Evolutionary conservation across 2,888 invertebrate genomes (phyloP), one percentile per base, ranked within the genome.

Genomic region (Oscheius myriophilus): DNA sequence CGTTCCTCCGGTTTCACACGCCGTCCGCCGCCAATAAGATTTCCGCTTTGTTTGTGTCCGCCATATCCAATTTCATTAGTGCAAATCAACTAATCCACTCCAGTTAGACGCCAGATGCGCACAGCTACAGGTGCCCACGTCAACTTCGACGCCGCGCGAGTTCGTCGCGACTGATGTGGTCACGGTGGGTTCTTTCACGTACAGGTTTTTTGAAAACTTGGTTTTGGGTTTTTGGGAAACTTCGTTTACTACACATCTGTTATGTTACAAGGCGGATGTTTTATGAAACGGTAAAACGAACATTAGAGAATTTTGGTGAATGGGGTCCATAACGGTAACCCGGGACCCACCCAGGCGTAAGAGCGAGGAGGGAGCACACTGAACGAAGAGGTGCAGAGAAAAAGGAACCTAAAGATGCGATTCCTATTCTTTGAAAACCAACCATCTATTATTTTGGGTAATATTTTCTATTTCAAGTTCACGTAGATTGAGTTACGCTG

Each of bases 71-170:
- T 61, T 61, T 61, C 61, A 61, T 61, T 61, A 58, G 58, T 58
- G 42, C 58, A 45, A 61, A 61, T 46, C 61, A 61, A 18, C 61
- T 61, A 61, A 61, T 61, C 61, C 49, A 61, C 49, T 21, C 61
- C 45, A 18, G 59, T 59, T 59, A 59, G 59, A 21, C 46, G 25
- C 59, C 59, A 61, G 61, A 61, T 61, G 61, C 26, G 61, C 33
- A 46, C 26, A 46, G 49, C 49, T 46, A 49, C 49, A 18, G 21
- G 23, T 49, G 11, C 18, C 16, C 41, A 3, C 3, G 43, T 7
- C 45, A 42, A 25, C 42, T 43, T 21, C 11, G 11, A 43, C 23
- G n/a, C n/a, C 14, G 21, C 43, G 23, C 18, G 18, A 26, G 49
- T 2, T 33, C 33, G 9, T 49, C 25, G 61, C n/a, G 16, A 26